phyloP scores from a whole-genome alignment of 2,797 vertebrate genomes.

The Enteromius viviparus region DNA sequence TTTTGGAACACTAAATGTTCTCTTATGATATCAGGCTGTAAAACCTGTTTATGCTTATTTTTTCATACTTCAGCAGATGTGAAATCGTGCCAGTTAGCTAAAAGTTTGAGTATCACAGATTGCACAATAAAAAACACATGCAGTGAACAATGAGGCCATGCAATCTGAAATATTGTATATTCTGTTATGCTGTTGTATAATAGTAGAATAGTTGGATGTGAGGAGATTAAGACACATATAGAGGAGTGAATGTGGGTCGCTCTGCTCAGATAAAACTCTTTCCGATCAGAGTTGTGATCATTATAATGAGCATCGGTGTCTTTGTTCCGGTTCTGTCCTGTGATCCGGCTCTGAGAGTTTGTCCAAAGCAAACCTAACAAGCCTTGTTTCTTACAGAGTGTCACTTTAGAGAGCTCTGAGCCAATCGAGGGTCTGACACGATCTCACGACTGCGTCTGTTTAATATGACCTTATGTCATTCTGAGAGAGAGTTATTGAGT shows the following conservation, averaged over 20 bases:
- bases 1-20: background rate
- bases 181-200: background rate
- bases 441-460: background rate
- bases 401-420: slow-evolving; percentile 5
- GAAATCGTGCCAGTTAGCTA: no score
- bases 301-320: slow-evolving; percentile 51
- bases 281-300: slow-evolving; percentile 16
- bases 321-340: slow-evolving; percentile 28
- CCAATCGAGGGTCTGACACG: background rate
- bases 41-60: background rate
- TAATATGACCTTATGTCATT: slow-evolving; percentile 22
- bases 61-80: background rate
- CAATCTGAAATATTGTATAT: background rate
- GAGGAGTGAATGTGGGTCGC: slow-evolving; percentile 23
- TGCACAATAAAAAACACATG: background rate
- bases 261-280: slow-evolving; percentile 25
- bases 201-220: background rate
- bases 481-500: background rate
- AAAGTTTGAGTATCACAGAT: background rate
- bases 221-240: slow-evolving; percentile 1
- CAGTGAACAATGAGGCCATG: background rate
- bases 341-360: slow-evolving; percentile 40
- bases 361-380: slow-evolving; percentile 38
- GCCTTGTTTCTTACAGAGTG: background rate
- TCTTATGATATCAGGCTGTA: background rate